These are phyloP conservation scores for Gobio occitaniae DNA, from an alignment of 2,797 vertebrate genomes.

Conservation along the genomic window DNA sequence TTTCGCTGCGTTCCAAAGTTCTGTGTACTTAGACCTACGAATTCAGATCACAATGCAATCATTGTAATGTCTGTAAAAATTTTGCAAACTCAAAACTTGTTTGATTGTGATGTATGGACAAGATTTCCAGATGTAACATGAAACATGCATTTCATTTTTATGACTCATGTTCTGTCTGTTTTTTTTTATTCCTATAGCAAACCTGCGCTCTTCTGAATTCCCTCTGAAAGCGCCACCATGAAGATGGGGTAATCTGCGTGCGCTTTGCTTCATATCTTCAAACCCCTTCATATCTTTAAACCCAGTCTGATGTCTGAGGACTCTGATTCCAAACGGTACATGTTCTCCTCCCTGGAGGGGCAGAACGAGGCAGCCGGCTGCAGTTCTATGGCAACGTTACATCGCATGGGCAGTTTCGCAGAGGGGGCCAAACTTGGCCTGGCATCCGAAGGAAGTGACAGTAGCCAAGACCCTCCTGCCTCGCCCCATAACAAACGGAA, in stretches of 20 bases:
- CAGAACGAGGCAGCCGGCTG: slow-evolving; percentile 66
- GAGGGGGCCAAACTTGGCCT: slow-evolving; percentile 76
- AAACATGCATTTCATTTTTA: background rate
- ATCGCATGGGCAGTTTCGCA: slow-evolving; percentile 78
- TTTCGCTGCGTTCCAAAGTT: background rate
- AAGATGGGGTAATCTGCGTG: slow-evolving; percentile 69
- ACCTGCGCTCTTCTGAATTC: background rate
- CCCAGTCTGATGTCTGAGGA: slow-evolving; percentile 74
- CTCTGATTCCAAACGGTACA: slow-evolving; percentile 72
- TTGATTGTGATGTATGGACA: background rate
- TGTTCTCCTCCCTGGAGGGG: slow-evolving; percentile 73
- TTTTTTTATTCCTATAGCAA: slow-evolving; percentile 49
- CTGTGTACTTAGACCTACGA: no score
- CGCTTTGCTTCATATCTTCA: background rate
- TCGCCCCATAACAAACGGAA: slow-evolving; percentile 68
- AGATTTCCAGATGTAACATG: background rate
- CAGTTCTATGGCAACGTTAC: slow-evolving; percentile 74
- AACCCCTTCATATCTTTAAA: background rate
- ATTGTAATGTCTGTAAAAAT: background rate
- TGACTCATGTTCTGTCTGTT: slow-evolving; percentile 45
- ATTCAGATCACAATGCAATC: accelerated
- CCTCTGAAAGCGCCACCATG: background rate
- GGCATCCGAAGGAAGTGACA: slow-evolving; percentile 82
- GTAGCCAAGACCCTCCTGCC: slow-evolving; percentile 73
- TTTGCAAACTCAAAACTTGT: background rate